Evolutionary conservation across 2,797 vertebrate genomes (phyloP), one percentile per base, ranked within the genome.

Genomic region (Poeciliopsis paucimaculata): DNA sequence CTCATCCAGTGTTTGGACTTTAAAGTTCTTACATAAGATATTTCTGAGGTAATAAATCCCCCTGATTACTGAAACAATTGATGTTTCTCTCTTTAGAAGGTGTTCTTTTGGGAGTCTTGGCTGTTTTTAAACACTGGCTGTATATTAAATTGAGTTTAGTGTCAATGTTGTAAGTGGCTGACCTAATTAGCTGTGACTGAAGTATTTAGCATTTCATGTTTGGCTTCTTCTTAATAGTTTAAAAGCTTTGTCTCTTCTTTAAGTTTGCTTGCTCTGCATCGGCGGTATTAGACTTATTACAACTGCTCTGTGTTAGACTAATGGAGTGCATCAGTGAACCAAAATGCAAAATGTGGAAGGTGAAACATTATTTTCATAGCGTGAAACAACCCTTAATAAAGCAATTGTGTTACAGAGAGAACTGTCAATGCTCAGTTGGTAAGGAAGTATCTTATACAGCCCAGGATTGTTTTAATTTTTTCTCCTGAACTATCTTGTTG

Each of bases 221-320:
- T 73, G 57, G 36, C 78, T 75, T 86, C 78, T 39, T 82, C 72
- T 86, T 82, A 82, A 86, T 89, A 89, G 86, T 82, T 66, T 75
- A 85, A 39, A 34, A 76, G 72, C 77, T 82, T 43, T 81, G 43
- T 77, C 57, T 77, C 66, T 60, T 23, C 64, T 23, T 68, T 68
- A 68, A 11, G 78, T 77, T 71, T 71, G 70, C 66, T 73, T 80
- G 60, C 75, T 20, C 74, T 81, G 36, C 34, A 68, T 23, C 8
- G 64, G 64, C 41, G 36, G 34, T 66, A 23, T 86, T 64, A 62
- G 36, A 82, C 76, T 80, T 70, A 79, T 73, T 81, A 64, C 6
- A 41, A 16, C 8, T 64, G 60, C 31, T 64, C 60, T 64, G 60
- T 66, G 46, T 47, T 66, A 57, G 23, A 57, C 66, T 80, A 84